Conservation (phyloP, 2,888 invertebrate species). For the Hesperia comma region DNA sequence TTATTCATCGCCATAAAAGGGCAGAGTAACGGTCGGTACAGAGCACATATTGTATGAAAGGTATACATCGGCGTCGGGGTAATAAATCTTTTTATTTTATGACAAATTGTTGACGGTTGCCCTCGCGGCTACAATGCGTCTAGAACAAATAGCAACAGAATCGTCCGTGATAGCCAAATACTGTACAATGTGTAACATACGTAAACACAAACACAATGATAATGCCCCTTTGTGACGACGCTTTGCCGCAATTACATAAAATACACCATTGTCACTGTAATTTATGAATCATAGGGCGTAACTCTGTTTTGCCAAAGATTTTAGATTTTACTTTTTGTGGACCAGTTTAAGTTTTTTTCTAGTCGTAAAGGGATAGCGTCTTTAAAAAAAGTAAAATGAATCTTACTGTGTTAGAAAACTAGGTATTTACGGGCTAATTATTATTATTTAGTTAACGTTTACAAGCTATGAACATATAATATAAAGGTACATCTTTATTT, state of each 20-base stretch:
- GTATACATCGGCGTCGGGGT: slow-evolving; percentile 58
- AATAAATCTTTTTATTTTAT: slow-evolving; percentile 84
- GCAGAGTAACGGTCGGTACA: slow-evolving; percentile 77
- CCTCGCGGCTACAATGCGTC: slow-evolving; percentile 70
- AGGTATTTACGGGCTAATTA: too few species aligned
- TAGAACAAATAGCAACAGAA: slow-evolving; percentile 80
- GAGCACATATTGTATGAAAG: slow-evolving; percentile 65
- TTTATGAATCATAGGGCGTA: slow-evolving; percentile 59
- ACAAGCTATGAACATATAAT: too few species aligned
- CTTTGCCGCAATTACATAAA: slow-evolving; percentile 67
- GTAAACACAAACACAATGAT: slow-evolving; percentile 74
- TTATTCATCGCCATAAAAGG: slow-evolving; percentile 80
- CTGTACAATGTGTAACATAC: slow-evolving; percentile 67
- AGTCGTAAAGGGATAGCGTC: too few species aligned
- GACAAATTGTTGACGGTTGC: slow-evolving; percentile 80
- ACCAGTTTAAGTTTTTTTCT: too few species aligned
- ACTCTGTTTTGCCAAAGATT: slow-evolving; percentile 7
- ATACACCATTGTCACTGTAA: slow-evolving; percentile 66
- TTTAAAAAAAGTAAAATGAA: too few species aligned
- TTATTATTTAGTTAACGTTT: too few species aligned
- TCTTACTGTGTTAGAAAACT: too few species aligned
- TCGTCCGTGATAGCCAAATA: slow-evolving; percentile 71
- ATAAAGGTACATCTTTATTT: too few species aligned
- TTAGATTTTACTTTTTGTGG: slow-evolving; percentile 13
- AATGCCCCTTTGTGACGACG: slow-evolving; percentile 63